Percentiles rank a stretch among this genome's conserved stretches.
Conservation (phyloP, 2,888 invertebrate species). For the Meghimatium bilineatum region DNA sequence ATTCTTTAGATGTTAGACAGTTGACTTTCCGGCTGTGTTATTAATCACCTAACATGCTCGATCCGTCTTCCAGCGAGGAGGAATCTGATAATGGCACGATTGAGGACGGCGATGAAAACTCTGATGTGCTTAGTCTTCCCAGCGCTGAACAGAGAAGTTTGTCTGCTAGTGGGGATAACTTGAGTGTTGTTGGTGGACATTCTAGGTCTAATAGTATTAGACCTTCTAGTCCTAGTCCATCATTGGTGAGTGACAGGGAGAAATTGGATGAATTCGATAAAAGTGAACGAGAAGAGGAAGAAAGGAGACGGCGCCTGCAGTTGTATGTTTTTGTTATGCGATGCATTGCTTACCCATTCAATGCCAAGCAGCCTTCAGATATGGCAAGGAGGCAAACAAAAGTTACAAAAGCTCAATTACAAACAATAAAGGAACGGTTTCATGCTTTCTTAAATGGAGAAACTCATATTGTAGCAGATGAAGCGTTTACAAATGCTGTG, state of each 20-base stretch:
- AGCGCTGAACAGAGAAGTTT: slow-evolving; percentile 75
- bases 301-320: slow-evolving; percentile 94
- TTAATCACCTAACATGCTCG: slow-evolving; percentile 84
- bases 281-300: slow-evolving; percentile 96
- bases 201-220: slow-evolving; percentile 82
- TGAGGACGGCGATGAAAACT: slow-evolving; percentile 79
- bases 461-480: slow-evolving; percentile 81
- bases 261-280: slow-evolving; percentile 83
- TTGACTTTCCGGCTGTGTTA: neutral
- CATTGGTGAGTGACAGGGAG: slow-evolving; percentile 90
- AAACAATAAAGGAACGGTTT: slow-evolving; percentile 94
- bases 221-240: slow-evolving; percentile 93
- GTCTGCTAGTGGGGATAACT: slow-evolving; percentile 76
- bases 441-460: slow-evolving; percentile 97
- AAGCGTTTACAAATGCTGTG: slow-evolving; percentile 97
- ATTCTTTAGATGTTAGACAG: neutral
- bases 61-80: slow-evolving; percentile 96
- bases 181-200: slow-evolving; percentile 70
- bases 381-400: slow-evolving; percentile 97
- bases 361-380: slow-evolving; percentile 98
- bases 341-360: slow-evolving; percentile 98
- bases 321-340: slow-evolving; percentile 98
- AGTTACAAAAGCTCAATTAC: slow-evolving; percentile 95
- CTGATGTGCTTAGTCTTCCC: slow-evolving; percentile 74
- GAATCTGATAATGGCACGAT: slow-evolving; percentile 90